Evolutionary conservation across 2,797 vertebrate species (phyloP).

Genomic region (Peromyscus nudipes): DNA sequence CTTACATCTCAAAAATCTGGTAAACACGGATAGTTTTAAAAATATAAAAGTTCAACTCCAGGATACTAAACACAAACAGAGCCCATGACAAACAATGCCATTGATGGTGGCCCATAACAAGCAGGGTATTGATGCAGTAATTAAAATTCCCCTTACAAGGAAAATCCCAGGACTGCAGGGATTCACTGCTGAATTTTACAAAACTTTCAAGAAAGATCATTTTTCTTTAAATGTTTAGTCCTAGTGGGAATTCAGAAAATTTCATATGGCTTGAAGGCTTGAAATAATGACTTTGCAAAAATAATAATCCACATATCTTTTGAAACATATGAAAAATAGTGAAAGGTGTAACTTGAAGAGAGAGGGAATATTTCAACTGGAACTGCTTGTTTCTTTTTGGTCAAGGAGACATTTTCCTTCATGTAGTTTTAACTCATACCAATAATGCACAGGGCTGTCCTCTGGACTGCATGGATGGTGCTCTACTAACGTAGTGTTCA

Average conservation of each 20-base stretch:
- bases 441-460: slow-evolving; percentile 19
- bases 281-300: slow-evolving; percentile 36
- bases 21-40: neutral
- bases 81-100: neutral
- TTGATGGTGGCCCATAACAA: no score
- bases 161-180: neutral
- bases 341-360: neutral
- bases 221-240: neutral
- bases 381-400: neutral
- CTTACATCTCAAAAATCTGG: neutral
- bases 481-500: slow-evolving; percentile 70
- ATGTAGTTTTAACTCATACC: slow-evolving; percentile 63
- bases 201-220: neutral
- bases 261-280: slow-evolving; percentile 2
- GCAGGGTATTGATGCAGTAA: neutral
- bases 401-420: slow-evolving; percentile 16
- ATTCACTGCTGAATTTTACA: neutral
- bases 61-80: neutral
- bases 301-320: neutral
- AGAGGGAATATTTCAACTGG: neutral
- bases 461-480: slow-evolving; percentile 61
- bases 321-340: slow-evolving; percentile 1
- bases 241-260: slow-evolving; percentile 41
- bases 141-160: no score
- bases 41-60: no score